phyloP scores from a whole-genome alignment of 53 echinoderm and acorn worm species.

The Stichopus horrens region DNA sequence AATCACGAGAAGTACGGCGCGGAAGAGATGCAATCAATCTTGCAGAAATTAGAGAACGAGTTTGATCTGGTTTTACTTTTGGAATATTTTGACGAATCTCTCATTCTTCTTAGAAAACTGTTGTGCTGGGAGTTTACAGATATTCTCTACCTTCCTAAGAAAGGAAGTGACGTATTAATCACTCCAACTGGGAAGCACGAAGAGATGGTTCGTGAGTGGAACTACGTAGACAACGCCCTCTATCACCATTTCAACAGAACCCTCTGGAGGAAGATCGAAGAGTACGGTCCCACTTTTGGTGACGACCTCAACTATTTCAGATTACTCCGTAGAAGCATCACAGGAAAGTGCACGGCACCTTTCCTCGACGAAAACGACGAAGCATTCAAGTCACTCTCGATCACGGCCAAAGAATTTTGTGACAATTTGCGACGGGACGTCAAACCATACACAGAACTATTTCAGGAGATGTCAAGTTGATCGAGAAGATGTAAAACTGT shows the following conservation, averaged over 20 bases:
- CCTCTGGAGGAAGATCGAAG: neutral
- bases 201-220: neutral
- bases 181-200: neutral
- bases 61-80: slow-evolving; percentile 17
- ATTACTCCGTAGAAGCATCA: neutral
- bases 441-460: slow-evolving; percentile 19
- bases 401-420: neutral
- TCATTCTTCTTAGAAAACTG: slow-evolving; percentile 8
- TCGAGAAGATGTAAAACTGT: too few relatives aligned
- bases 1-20: too few relatives aligned
- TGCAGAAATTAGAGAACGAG: neutral
- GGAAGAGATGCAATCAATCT: neutral
- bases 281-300: neutral
- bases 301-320: slow-evolving; percentile 1
- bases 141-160: slow-evolving; percentile 17
- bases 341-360: neutral
- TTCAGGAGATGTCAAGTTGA: neutral
- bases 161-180: neutral
- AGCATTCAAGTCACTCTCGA: neutral
- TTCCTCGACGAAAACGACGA: neutral
- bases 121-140: slow-evolving; percentile 29
- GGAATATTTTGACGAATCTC: slow-evolving; percentile 33
- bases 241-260: slow-evolving; percentile 1
- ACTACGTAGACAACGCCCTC: neutral
- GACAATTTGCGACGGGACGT: slow-evolving; percentile 6